Percentiles rank a stretch among this genome's conserved stretches.
Evolutionary conservation across 2,888 invertebrate genomes (phyloP).

Genomic region (Spialia ferax): DNA sequence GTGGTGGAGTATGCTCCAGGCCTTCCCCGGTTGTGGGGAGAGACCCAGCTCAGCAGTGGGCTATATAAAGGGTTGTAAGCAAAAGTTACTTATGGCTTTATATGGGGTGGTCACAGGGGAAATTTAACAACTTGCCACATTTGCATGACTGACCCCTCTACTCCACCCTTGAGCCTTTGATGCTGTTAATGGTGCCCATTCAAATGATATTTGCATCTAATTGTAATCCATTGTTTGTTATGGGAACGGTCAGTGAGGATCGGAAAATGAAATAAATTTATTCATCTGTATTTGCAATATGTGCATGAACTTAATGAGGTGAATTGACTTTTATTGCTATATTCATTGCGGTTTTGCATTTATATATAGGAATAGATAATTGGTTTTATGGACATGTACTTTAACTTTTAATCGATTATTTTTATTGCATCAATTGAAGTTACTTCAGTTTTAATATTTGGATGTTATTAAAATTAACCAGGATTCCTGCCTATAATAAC

Average conservation of each 20-base stretch:
- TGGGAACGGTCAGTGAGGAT: slow-evolving; percentile 68
- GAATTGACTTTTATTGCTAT: slow-evolving; percentile 24
- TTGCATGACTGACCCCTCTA: slow-evolving; percentile 79
- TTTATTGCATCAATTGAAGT: not conserved
- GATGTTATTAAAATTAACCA: not conserved
- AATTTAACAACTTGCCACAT: slow-evolving; percentile 70
- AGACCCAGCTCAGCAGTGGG: no score
- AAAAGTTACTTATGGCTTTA: slow-evolving; percentile 65
- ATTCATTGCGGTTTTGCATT: slow-evolving; percentile 9
- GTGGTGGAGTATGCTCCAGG: no score
- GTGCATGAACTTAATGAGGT: slow-evolving; percentile 29
- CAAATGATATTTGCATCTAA: slow-evolving; percentile 82
- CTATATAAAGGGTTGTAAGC: no score
- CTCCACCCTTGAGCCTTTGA: slow-evolving; percentile 46
- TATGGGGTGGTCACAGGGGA: slow-evolving; percentile 75
- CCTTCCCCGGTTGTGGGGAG: no score
- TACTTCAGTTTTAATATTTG: not conserved
- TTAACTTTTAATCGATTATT: slow-evolving; percentile 1
- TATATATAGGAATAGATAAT: not conserved
- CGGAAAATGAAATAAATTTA: slow-evolving; percentile 45
- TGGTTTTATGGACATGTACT: not conserved
- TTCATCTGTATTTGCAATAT: slow-evolving; percentile 32
- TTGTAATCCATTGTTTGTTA: slow-evolving; percentile 77
- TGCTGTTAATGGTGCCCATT: slow-evolving; percentile 67
- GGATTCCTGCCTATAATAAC: no score